Conservation (phyloP, 2,888 invertebrate species). For the Hemithea aestivaria region DNA sequence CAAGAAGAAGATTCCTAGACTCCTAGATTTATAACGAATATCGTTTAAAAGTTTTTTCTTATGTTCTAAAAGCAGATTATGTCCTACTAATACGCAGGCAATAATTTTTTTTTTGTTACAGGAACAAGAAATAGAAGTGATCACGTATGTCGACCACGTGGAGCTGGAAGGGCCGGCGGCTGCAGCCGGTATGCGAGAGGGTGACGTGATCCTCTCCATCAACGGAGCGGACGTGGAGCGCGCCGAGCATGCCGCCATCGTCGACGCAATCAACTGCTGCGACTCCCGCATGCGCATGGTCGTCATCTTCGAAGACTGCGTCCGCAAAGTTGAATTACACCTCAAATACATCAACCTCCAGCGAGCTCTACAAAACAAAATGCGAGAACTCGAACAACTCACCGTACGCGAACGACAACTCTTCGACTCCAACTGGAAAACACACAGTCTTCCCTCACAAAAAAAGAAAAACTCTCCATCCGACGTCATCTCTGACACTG, state of each 20-base stretch:
- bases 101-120: conserved; percentile 29
- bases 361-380: conserved; percentile 88
- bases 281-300: conserved; percentile 96
- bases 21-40: too few relatives aligned
- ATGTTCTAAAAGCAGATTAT: too few relatives aligned
- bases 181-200: conserved; percentile 95
- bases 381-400: conserved; percentile 90
- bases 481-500: conserved; percentile 63
- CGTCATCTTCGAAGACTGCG: conserved; percentile 97
- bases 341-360: conserved; percentile 95
- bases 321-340: conserved; percentile 94
- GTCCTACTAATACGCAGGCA: too few relatives aligned
- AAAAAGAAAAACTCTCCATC: conserved; percentile 85
- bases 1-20: too few relatives aligned
- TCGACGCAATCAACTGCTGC: conserved; percentile 94
- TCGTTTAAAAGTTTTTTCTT: too few relatives aligned
- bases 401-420: conserved; percentile 90
- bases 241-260: conserved; percentile 95
- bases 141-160: conserved; percentile 98
- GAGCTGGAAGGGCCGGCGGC: conserved; percentile 95
- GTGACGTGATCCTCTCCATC: conserved; percentile 97
- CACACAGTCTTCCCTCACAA: conserved; percentile 91
- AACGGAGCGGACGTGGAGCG: conserved; percentile 97
- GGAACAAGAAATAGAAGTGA: conserved; percentile 96
- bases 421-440: conserved; percentile 92